A percentile compares a stretch with the other conserved stretches of the same genome.
Evolutionary conservation across 2,888 invertebrate species (phyloP).

Genomic region (Leptopilina syphax): DNA sequence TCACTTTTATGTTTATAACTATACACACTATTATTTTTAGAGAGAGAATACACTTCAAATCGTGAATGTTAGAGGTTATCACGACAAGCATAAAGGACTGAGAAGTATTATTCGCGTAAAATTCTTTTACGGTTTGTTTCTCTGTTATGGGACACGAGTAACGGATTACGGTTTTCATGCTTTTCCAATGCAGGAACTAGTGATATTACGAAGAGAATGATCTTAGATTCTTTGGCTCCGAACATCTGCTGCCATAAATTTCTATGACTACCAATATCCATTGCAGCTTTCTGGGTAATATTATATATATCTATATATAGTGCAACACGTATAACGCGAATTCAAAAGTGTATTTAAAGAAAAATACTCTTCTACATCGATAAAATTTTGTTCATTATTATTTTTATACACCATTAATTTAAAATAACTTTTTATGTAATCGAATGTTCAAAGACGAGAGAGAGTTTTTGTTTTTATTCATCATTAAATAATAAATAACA

Average conservation of each 20-base stretch:
- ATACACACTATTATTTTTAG: not conserved
- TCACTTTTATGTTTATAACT: not conserved
- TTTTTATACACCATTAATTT: too few relatives aligned
- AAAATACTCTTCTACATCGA: not conserved
- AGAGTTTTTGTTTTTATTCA: too few relatives aligned
- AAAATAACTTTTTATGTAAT: too few relatives aligned
- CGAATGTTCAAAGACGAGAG: too few relatives aligned
- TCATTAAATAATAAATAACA: too few relatives aligned
- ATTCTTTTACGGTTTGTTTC: conserved; percentile 24
- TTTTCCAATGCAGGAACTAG: conserved; percentile 33
- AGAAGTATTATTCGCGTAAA: conserved; percentile 30
- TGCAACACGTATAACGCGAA: conserved; percentile 7
- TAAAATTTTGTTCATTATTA: too few relatives aligned
- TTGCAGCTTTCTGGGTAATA: not conserved
- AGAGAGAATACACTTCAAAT: not conserved
- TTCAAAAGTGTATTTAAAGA: not conserved
- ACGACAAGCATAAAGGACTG: not conserved
- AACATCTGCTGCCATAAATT: conserved; percentile 29
- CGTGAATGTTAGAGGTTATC: not conserved
- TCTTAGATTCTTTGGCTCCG: conserved; percentile 28
- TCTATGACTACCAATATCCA: conserved; percentile 33
- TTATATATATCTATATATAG: conserved; percentile 1
- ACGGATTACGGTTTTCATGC: conserved; percentile 18
- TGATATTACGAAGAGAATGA: conserved; percentile 22
- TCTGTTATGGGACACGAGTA: conserved; percentile 19